Conservation (phyloP, 2,888 invertebrate species). For the Agrotis segetum region DNA sequence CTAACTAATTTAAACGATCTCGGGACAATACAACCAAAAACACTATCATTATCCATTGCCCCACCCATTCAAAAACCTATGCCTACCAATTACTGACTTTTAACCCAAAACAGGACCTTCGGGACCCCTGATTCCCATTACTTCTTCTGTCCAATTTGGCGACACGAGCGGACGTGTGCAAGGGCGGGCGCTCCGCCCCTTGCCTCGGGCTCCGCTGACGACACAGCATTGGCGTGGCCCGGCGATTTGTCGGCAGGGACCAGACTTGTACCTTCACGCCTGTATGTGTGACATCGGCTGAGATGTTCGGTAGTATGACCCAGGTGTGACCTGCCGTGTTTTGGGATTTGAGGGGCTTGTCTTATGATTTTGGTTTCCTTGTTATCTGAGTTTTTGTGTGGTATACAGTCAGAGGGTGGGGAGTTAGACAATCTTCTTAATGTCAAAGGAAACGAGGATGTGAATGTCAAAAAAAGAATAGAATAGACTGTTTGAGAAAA, state of each 20-base stretch:
- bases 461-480: no score
- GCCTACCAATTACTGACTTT: conserved; percentile 50
- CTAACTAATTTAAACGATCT: neutral
- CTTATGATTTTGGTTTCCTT: neutral
- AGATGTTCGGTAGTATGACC: conserved; percentile 48
- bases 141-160: conserved; percentile 60
- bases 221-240: conserved; percentile 83
- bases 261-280: conserved; percentile 63
- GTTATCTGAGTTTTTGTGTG: neutral
- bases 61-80: conserved; percentile 19
- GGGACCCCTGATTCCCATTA: conserved; percentile 50
- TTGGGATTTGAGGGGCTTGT: conserved; percentile 23
- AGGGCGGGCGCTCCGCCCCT: conserved; percentile 77
- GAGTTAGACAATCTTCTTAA: neutral
- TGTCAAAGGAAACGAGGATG: neutral
- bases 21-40: conserved; percentile 1
- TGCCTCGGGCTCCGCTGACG: conserved; percentile 75
- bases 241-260: conserved; percentile 55
- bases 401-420: neutral
- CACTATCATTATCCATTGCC: conserved; percentile 42
- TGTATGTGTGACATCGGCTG: conserved; percentile 43
- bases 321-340: conserved; percentile 40
- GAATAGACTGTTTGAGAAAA: no score
- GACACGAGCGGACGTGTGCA: conserved; percentile 69
- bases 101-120: conserved; percentile 47